Evolutionary conservation across 92 coral and sea anemone genomes (phyloP), one percentile per base, ranked within the genome.

Genomic region (Bergia puertoricense): DNA sequence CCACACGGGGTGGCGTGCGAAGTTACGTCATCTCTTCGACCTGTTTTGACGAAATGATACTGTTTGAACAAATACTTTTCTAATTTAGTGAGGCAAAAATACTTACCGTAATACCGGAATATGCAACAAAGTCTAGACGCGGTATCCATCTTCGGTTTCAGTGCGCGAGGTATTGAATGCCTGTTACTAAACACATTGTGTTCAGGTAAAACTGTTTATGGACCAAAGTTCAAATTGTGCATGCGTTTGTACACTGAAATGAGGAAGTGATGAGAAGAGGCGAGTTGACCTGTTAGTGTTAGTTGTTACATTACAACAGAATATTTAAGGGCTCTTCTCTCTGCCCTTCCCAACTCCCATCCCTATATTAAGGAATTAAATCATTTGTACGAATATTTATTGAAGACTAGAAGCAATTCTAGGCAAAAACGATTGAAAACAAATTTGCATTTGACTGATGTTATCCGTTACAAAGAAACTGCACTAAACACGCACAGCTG

Each of bases 231-330:
- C 39, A 67, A 67, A 80, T 14, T 37, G 6, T 57, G 57, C 71
- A 57, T 59, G 71, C 44, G 30, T 62, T 14, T 62, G 69, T 80
- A 44, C 43, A 14, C 77, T 80, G 36, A 80, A 74, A 84, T 37
- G 67, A 84, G 87, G 87, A 84, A 84, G 87, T 84, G 87, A 84
- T 84, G 68, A 84, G 78, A 73, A 48, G 87, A 84, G 48, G 30
- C 77, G 86, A 83, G 86, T 81, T 20, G 41, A 41, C 36, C 44
- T 18, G 50, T 41, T 39, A 59, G 76, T n/a, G 50, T 41, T 39
- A 59, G 76, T n/a, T 41, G 9, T 65, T 65, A 13, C 41, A 82
- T 18, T 84, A 68, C 43, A 44, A 14, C 18, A 41, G 13, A 43
- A 65, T 81, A 68, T 36, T 4, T 71, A 14, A 22, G 2, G 30